phyloP scores from a whole-genome alignment of 1,140 invertebrate genomes.

The Drosophila rhopaloa region DNA sequence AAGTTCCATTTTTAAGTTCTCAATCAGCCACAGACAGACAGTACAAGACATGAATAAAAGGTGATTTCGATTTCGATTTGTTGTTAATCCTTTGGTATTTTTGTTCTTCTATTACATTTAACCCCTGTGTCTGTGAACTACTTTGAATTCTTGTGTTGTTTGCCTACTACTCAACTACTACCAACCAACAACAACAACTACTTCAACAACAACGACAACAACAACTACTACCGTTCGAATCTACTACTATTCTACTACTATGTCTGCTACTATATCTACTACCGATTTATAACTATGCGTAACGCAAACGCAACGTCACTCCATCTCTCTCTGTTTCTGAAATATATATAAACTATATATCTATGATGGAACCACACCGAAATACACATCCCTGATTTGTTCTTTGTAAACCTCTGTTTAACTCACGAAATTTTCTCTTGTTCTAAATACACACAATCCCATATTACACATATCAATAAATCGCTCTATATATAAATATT shows the following conservation, averaged over 20 bases:
- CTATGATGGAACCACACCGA: slow-evolving; percentile 25
- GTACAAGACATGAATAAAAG: slow-evolving; percentile 25
- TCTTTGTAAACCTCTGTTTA: slow-evolving; percentile 18
- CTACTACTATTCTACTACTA: slow-evolving; percentile 40
- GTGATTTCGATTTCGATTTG: slow-evolving; percentile 38
- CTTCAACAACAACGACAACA: slow-evolving; percentile 32
- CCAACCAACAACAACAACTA: slow-evolving; percentile 27
- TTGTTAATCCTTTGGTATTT: slow-evolving; percentile 57
- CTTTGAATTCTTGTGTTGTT: slow-evolving; percentile 63
- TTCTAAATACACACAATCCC: slow-evolving; percentile 11
- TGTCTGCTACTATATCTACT: slow-evolving; percentile 33
- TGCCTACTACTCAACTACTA: slow-evolving; percentile 53
- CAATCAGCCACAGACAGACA: slow-evolving; percentile 26
- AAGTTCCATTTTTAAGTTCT: slow-evolving; percentile 12
- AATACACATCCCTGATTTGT: slow-evolving; percentile 13
- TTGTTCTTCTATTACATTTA: slow-evolving; percentile 72
- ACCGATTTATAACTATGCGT: slow-evolving; percentile 26
- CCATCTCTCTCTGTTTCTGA: slow-evolving; percentile 15
- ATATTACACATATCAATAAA: slow-evolving; percentile 20
- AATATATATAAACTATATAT: slow-evolving; percentile 40
- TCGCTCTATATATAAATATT: slow-evolving; percentile 23
- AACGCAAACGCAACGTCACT: slow-evolving; percentile 19
- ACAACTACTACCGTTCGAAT: slow-evolving; percentile 41
- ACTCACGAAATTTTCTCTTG: slow-evolving; percentile 14
- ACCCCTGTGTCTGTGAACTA: slow-evolving; percentile 65